Conservation (phyloP, 2,797 vertebrate species). For the Sparus aurata region DNA sequence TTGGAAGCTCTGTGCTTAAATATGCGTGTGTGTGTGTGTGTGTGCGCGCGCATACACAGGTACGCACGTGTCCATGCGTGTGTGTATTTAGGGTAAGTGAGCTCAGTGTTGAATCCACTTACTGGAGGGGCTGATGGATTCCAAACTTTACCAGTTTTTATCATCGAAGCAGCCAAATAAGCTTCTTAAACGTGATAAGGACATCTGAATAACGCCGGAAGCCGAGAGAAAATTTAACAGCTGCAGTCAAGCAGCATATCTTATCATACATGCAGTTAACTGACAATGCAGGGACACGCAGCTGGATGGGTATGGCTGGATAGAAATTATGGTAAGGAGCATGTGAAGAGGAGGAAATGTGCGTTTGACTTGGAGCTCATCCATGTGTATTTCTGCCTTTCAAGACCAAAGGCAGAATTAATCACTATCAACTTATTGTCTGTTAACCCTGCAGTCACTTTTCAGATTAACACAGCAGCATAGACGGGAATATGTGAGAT, state of each 20-base stretch:
- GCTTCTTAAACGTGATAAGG: slow-evolving; percentile 75
- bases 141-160: slow-evolving; percentile 59
- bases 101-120: slow-evolving; percentile 57
- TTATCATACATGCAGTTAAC: slow-evolving; percentile 48
- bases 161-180: slow-evolving; percentile 64
- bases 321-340: slow-evolving; percentile 1
- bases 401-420: slow-evolving; percentile 58
- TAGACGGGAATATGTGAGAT: slow-evolving; percentile 25
- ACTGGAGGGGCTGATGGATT: slow-evolving; percentile 49
- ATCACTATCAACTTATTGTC: slow-evolving; percentile 50
- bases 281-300: slow-evolving; percentile 54
- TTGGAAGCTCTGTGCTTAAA: slow-evolving; percentile 85
- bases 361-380: slow-evolving; percentile 46
- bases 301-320: slow-evolving; percentile 18
- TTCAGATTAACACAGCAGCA: slow-evolving; percentile 38
- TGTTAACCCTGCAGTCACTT: slow-evolving; percentile 45
- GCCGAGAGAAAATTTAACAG: slow-evolving; percentile 49
- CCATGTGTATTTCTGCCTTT: slow-evolving; percentile 15
- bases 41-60: background rate
- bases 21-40: slow-evolving; percentile 40
- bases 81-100: slow-evolving; percentile 22
- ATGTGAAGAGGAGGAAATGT: slow-evolving; percentile 3
- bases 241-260: slow-evolving; percentile 43
- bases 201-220: slow-evolving; percentile 70
- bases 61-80: slow-evolving; percentile 12